phyloP scores from a whole-genome alignment of 2,113 vertebrate genomes.

The Diphyllodes magnificus region DNA sequence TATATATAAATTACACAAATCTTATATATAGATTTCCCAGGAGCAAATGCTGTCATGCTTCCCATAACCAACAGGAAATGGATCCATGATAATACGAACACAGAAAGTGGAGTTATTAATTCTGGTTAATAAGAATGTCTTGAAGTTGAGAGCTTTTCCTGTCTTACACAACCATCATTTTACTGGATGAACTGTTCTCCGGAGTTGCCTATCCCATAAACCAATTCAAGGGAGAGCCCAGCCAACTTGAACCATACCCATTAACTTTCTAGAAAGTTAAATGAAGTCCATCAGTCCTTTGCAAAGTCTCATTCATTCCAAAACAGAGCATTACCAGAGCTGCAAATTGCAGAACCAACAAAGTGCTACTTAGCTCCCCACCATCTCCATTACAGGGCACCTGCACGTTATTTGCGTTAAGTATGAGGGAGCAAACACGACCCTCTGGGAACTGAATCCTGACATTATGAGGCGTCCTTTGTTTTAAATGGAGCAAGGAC shows the following conservation, averaged over 20 bases:
- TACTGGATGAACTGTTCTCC: neutral
- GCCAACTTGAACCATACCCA: neutral
- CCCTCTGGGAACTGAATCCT: neutral
- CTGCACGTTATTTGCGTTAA: accelerated
- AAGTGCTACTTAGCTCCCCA: neutral
- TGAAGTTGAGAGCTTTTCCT: neutral
- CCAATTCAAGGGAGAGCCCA: neutral
- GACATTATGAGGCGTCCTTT: neutral
- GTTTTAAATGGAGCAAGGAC: neutral
- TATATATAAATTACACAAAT: neutral
- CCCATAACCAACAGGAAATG: neutral
- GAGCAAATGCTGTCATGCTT: neutral
- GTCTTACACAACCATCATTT: neutral
- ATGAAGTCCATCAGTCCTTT: neutral
- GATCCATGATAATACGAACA: neutral
- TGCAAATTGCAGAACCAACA: neutral
- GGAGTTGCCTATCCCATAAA: neutral
- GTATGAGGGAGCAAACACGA: accelerated
- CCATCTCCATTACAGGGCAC: neutral
- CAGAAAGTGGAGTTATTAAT: neutral
- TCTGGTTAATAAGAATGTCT: neutral
- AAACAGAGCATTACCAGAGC: neutral
- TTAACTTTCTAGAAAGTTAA: neutral
- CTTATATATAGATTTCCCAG: neutral
- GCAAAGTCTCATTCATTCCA: neutral